Conservation (phyloP, 2,888 invertebrate genomes). For the Crioceris asparagi region DNA sequence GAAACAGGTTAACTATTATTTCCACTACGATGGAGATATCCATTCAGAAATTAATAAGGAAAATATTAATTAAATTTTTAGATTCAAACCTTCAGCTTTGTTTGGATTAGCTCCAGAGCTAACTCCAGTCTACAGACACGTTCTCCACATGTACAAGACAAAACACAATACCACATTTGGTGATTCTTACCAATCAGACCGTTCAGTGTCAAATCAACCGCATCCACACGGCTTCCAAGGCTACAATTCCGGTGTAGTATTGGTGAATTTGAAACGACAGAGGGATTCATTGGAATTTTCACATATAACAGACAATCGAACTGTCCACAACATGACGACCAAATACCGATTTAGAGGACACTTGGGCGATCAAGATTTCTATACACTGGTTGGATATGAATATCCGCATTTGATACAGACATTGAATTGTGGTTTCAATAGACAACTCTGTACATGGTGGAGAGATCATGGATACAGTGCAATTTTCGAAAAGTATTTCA, state of each 20-base stretch:
- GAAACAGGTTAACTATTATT: too few species aligned
- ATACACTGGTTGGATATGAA: conserved; percentile 59
- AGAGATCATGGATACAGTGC: conserved; percentile 60
- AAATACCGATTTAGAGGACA: conserved; percentile 59
- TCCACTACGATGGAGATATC: too few species aligned
- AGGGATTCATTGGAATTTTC: conserved; percentile 51
- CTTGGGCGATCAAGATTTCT: conserved; percentile 76
- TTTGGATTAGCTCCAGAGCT: conserved; percentile 64
- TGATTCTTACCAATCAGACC: conserved; percentile 34
- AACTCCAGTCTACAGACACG: conserved; percentile 69
- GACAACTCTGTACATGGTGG: conserved; percentile 78
- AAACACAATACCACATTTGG: conserved; percentile 49
- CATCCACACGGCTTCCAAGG: conserved; percentile 55
- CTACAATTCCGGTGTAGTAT: conserved; percentile 69
- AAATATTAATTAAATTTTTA: too few species aligned
- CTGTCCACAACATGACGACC: conserved; percentile 44
- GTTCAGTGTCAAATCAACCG: conserved; percentile 20
- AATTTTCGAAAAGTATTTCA: conserved; percentile 60
- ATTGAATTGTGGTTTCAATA: conserved; percentile 68
- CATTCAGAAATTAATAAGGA: too few species aligned
- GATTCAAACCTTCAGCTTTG: conserved; percentile 51
- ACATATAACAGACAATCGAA: conserved; percentile 43
- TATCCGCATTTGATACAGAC: conserved; percentile 59
- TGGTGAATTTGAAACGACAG: conserved; percentile 57
- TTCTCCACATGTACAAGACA: conserved; percentile 54